phyloP scores from a whole-genome alignment of 2,113 vertebrate genomes.

The Solenodon paradoxus region DNA sequence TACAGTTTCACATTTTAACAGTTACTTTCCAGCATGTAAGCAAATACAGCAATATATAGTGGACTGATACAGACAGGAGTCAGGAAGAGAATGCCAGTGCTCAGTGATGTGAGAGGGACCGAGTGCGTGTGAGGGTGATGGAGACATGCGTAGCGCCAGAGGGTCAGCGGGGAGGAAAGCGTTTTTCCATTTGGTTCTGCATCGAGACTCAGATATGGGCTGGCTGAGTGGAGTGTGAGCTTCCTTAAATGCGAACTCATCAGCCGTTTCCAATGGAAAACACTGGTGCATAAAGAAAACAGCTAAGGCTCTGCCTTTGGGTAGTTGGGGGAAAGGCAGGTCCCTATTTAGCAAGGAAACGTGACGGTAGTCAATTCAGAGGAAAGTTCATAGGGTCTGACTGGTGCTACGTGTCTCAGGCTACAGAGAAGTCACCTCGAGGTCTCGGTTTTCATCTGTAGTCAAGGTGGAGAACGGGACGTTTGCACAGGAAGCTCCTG shows the following conservation, averaged over 20 bases:
- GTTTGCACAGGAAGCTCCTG: neutral
- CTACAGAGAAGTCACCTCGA: neutral
- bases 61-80: slow-evolving; percentile 74
- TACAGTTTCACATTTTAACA: slow-evolving; percentile 81
- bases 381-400: neutral
- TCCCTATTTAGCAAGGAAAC: neutral
- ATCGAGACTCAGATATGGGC: neutral
- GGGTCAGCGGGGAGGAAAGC: neutral
- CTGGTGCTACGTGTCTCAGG: neutral
- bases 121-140: neutral
- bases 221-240: neutral
- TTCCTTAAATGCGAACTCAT: neutral
- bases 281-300: neutral
- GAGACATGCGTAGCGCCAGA: slow-evolving; percentile 53
- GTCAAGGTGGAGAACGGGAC: neutral
- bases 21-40: slow-evolving; percentile 80
- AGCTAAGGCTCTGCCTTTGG: neutral
- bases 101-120: neutral
- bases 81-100: neutral
- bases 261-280: neutral
- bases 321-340: neutral
- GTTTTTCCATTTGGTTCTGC: slow-evolving; percentile 31
- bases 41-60: slow-evolving; percentile 79
- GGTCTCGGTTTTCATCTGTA: neutral
- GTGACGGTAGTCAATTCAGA: neutral